These are phyloP conservation scores for Zhengitettix transpicula DNA, from an alignment of 2,888 invertebrate genomes.

Conservation along the genomic window DNA sequence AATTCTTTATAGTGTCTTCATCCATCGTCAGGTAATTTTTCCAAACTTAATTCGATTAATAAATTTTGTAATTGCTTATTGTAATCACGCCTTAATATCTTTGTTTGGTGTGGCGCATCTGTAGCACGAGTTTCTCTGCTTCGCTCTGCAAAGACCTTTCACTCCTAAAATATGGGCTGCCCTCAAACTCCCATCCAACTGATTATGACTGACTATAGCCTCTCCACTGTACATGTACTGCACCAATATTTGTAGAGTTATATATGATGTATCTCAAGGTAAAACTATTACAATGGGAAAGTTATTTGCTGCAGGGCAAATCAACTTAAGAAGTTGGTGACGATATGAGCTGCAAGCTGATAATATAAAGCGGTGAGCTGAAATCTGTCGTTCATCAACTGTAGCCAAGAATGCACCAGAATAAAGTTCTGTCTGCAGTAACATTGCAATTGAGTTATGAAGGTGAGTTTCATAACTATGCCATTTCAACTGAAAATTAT, in stretches of 20 bases:
- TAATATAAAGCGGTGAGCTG: constrained; percentile 70
- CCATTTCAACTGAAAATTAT: constrained; percentile 81
- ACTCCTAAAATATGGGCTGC: constrained; percentile 71
- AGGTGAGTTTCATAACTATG: constrained; percentile 69
- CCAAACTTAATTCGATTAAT: too few species aligned
- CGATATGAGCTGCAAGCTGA: constrained; percentile 62
- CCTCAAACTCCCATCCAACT: constrained; percentile 59
- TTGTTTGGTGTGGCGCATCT: too few species aligned
- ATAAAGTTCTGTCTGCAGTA: constrained; percentile 62
- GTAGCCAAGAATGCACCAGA: constrained; percentile 70
- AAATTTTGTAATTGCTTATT: too few species aligned
- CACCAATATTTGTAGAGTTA: constrained; percentile 61
- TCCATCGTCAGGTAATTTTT: too few species aligned
- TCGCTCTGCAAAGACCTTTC: constrained; percentile 55
- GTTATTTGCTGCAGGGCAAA: constrained; percentile 25
- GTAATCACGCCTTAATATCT: too few species aligned
- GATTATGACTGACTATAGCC: constrained; percentile 72
- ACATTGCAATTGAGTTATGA: constrained; percentile 62
- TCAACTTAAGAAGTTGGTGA: constrained; percentile 34
- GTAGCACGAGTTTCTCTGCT: too few species aligned
- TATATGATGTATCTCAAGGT: constrained; percentile 64
- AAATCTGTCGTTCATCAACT: constrained; percentile 60
- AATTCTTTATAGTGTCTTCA: too few species aligned
- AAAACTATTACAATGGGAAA: constrained; percentile 44
- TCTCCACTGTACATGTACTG: constrained; percentile 77